phyloP scores from a whole-genome alignment of 1,140 invertebrate genomes.

The Dendroctonus valens region DNA sequence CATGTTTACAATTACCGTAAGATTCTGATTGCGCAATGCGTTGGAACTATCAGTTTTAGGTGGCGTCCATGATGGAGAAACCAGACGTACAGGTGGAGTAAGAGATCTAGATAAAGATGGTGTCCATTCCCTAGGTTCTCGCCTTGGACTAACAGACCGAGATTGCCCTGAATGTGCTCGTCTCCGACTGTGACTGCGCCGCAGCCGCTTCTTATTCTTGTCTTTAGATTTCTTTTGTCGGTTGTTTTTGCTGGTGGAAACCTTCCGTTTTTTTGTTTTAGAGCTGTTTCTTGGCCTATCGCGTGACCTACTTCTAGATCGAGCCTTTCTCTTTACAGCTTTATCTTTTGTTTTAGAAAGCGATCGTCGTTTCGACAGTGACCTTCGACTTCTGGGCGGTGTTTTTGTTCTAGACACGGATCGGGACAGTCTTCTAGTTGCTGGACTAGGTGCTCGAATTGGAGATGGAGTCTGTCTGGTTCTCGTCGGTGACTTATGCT shows the following conservation, averaged over 20 bases:
- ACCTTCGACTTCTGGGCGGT: constrained; percentile 41
- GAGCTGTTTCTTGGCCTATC: constrained; percentile 49
- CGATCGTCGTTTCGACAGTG: constrained; percentile 35
- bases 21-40: constrained; percentile 47
- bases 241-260: constrained; percentile 43
- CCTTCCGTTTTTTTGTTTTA: constrained; percentile 44
- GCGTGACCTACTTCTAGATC: constrained; percentile 54
- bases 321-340: constrained; percentile 51
- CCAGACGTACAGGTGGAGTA: constrained; percentile 28
- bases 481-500: constrained; percentile 32
- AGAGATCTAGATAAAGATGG: constrained; percentile 50
- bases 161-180: constrained; percentile 13
- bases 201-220: constrained; percentile 33
- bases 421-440: constrained; percentile 38
- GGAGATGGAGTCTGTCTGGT: constrained; percentile 33
- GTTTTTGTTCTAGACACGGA: constrained; percentile 44
- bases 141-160: constrained; percentile 32
- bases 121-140: constrained; percentile 42
- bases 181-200: constrained; percentile 17
- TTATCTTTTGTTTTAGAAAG: constrained; percentile 47
- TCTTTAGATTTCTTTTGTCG: constrained; percentile 43
- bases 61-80: constrained; percentile 53
- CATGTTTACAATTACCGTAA: constrained; percentile 58
- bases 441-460: constrained; percentile 21
- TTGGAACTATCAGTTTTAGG: constrained; percentile 45